Evolutionary conservation across 2,888 invertebrate genomes (phyloP).

Genomic region (Rhopalosiphum nymphaeae): DNA sequence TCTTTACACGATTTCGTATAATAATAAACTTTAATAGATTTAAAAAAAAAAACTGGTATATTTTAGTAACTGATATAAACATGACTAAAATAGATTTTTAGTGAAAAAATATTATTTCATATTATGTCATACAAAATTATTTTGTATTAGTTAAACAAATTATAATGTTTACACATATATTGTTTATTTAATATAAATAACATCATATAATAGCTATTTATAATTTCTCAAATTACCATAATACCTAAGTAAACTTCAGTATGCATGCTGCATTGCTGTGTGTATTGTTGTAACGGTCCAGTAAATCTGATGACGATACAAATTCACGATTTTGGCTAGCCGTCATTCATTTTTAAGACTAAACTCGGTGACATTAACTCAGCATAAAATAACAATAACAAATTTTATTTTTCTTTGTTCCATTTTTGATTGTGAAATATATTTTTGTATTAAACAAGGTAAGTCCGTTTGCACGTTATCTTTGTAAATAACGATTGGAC

Average conservation of each 20-base stretch:
- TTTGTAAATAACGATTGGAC: neutral
- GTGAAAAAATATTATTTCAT: neutral
- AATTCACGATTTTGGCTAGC: neutral
- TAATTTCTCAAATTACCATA: neutral
- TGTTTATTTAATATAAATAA: neutral
- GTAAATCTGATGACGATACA: neutral
- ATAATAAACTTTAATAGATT: neutral
- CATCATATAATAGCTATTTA: neutral
- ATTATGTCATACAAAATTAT: neutral
- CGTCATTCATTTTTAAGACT: neutral
- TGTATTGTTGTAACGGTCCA: neutral
- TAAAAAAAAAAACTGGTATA: neutral
- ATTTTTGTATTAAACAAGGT: neutral
- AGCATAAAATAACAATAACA: neutral
- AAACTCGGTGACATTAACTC: neutral
- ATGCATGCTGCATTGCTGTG: neutral
- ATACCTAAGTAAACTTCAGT: neutral
- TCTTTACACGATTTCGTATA: neutral
- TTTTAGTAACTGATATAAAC: neutral
- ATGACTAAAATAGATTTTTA: neutral
- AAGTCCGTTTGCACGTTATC: slow-evolving; percentile 17
- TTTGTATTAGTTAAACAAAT: neutral
- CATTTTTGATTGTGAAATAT: neutral
- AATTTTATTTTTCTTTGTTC: neutral
- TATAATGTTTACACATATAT: neutral